Evolutionary conservation across 1,140 invertebrate genomes (phyloP), one percentile per base, ranked within the genome.

Genomic region (Apis mellifera): DNA sequence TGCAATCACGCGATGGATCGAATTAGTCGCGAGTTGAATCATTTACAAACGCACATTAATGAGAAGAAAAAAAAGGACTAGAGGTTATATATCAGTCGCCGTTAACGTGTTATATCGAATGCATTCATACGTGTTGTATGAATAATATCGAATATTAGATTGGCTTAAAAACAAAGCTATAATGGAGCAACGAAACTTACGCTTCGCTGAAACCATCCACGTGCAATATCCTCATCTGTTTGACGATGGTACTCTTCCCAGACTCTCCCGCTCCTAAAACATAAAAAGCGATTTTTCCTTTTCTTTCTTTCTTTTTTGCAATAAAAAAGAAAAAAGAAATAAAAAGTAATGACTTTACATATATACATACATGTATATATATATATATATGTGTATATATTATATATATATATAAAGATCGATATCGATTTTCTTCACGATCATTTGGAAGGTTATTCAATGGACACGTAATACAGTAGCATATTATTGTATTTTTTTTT

Each of bases 171-270:
- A 12, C n/a, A 42, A n/a, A 15, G 54, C 42, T 60, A 13, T 26
- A 60, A 69, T 11, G 66, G 21, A 50, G 42, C 54, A 84, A 84
- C 66, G 82, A 87, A 84, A 95, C 96, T 96, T 95, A 96, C 96
- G 97, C 95, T 95, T 98, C 97, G 93, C 97, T 99, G 95, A 99
- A 99, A 88, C 98, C 98, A 96, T 99, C 98, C 83, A 99, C 99
- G 95, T 99, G 99, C 90, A 99, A 96, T 95, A 99, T 99, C 93
- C 99, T 97, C 99, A 99, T 99, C 95, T 99, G 99, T 95, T 99
- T 99, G 89, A 99, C 99, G 94, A 99, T 99, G 86, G 99, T 99
- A 91, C 98, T 99, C 95, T 99, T 99, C 89, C 99, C 99, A 65
- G 98, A 99, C 95, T 99, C 98, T 91, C 98, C 98, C 90, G 98